Base-by-base conservation (phyloP, 53 echinoderm and acorn worm genomes). In the Apostichopus leukothele region DNA sequence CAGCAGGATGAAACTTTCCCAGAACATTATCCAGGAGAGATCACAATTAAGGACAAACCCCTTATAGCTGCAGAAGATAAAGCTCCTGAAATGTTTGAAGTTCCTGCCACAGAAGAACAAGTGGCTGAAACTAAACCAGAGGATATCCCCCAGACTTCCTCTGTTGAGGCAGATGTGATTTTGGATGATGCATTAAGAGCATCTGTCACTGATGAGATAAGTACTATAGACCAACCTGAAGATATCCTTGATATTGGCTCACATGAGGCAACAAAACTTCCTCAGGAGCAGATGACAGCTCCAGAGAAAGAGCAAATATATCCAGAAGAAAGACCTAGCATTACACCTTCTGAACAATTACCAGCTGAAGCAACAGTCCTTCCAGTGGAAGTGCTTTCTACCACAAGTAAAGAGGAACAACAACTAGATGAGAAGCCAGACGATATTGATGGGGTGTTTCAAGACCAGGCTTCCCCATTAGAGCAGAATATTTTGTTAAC, bases 291-390 rank as follows among this genome's bases (percentile, higher is more conserved):
- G 66, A 84, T 90, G 6, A 55, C 86, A 54, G 89, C 89, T 52
- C 88, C 93, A n/a, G 90, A 90, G 67, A 80, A 84, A 16, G 88
- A 90, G 13, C 91, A 95, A 23, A 74, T 67, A 23, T 71, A 91
- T 26, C 91, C 79, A 11, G 86, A 83, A 55, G 83, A 83, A 55
- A 19, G n/a, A 22, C 53, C 83, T 83, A 57, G 19, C 20, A 83
- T n/a, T 11, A 83, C 19, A 57, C 57, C 84, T 60, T 73, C 76
- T 39, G 71, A 68, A 68, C 75, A 83, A 39, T 71, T 84, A 4
- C 55, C 88, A 53, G 84, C 77, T 76, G 93, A 88, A 60, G 91
- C 93, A 53, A 86, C 88, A 26, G 86, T 83, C 23, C 52, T 91
- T 25, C 53, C 84, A 6, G 84, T 77, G 51, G 26, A 75, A 50